Base-by-base conservation (phyloP, 1,140 invertebrate species). In the Musca vetustissima region DNA sequence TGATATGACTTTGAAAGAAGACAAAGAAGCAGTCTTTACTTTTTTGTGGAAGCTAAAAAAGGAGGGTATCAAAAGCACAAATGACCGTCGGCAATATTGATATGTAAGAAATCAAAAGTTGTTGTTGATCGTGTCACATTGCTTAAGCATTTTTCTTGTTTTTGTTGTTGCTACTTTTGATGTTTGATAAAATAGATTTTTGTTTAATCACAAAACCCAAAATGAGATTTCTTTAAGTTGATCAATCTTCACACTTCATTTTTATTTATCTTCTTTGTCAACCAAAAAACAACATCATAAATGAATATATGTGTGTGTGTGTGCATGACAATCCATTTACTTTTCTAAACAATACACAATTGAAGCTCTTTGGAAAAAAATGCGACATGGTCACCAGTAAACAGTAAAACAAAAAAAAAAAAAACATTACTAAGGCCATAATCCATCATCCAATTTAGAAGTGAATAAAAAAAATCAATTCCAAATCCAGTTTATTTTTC, bases 41-140 rank as follows among this genome's bases (percentile, higher is more conserved):
- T 43, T 9, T 9, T 43, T 8, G 36, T 13, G 13, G 36, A 9
- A 43, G 36, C 36, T 43, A 61, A 47, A 32, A 43, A 43, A 52
- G 52, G 52, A 52, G 52, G n/a, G 65, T 36, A 66, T 49, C 48
- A 66, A 28, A 66, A 66, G 8, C 9, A 9, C 55, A 64, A 67
- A 32, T 65, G 69, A 71, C 78, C 76, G 61, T 64, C 71, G 72
- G 78, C 75, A 19, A 4, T 80, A 79, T 80, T 80, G 75, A 79
- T 78, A 76, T 77, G 78, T 74, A 76, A 69, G 78, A 80, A 78
- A 80, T 80, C 78, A 78, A 80, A 80, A 80, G 78, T 80, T 64
- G n/a, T 68, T 68, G 53, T 68, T 32, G 24, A 61, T 25, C 36
- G 36, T 11, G 36, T 43, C 36, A 43, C 36, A 43, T 43, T 43